Evolutionary conservation across 2,113 vertebrate species (phyloP).

Genomic region (Orcinus orca): DNA sequence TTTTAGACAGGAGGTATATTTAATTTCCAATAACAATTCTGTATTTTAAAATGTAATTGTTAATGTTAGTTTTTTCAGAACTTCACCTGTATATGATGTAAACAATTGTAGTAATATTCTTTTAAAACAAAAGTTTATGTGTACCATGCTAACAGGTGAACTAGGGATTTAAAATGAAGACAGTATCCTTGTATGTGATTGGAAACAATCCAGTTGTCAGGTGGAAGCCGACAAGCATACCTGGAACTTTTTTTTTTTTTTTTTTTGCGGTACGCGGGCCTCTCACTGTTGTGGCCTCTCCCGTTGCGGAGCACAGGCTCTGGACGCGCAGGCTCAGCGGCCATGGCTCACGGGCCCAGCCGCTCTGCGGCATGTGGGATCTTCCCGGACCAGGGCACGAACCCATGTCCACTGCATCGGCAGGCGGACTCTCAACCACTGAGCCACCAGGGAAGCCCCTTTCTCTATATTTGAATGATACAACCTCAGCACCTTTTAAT

Average conservation of each 20-base stretch:
- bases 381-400: too few relatives aligned
- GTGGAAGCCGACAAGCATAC: not conserved
- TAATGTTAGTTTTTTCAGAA: not conserved
- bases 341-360: too few relatives aligned
- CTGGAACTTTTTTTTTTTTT: not conserved
- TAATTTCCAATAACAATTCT: not conserved
- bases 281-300: too few relatives aligned
- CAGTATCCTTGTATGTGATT: not conserved
- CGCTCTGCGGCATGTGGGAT: too few relatives aligned
- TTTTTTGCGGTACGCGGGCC: too few relatives aligned
- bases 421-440: too few relatives aligned
- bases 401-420: too few relatives aligned
- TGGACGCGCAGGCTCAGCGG: too few relatives aligned
- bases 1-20: conserved; percentile 32
- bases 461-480: not conserved
- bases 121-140: not conserved
- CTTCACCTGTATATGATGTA: not conserved
- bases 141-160: not conserved
- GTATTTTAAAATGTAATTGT: not conserved
- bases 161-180: not conserved
- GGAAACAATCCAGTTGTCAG: not conserved
- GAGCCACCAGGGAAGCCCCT: not conserved
- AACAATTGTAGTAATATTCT: not conserved
- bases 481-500: not conserved
- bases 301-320: too few relatives aligned